Percentiles rank a stretch among this genome's conserved stretches.
Conservation (phyloP, 2,797 vertebrate species). For the Fundulus diaphanus region DNA sequence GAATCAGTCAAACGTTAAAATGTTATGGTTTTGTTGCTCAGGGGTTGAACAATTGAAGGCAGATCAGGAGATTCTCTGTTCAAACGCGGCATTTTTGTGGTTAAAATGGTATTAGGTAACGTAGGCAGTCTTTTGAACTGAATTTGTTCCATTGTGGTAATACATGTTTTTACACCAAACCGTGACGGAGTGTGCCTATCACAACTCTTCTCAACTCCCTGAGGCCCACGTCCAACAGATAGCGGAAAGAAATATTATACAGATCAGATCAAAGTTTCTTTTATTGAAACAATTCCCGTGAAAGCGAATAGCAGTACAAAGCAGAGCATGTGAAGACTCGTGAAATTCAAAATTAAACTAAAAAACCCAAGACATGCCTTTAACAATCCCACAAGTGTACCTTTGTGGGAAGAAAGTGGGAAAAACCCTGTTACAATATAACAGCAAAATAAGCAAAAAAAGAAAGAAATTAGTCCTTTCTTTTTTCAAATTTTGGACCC, state of each 20-base stretch:
- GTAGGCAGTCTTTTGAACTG: neutral
- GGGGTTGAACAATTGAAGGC: neutral
- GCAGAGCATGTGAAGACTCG: neutral
- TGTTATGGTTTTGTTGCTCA: neutral
- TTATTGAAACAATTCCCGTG: slow-evolving; percentile 1
- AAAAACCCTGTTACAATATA: neutral
- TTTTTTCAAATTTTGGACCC: neutral
- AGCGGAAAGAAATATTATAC: neutral
- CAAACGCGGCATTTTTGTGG: neutral
- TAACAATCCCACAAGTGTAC: neutral
- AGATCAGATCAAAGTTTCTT: neutral
- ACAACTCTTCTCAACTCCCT: neutral
- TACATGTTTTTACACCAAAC: slow-evolving; percentile 7
- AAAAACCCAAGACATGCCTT: neutral
- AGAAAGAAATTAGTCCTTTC: neutral
- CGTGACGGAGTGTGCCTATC: slow-evolving; percentile 5
- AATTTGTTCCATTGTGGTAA: neutral
- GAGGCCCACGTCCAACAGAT: neutral
- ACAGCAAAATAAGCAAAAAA: neutral
- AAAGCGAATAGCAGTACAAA: neutral
- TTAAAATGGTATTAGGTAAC: neutral
- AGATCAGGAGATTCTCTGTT: slow-evolving; percentile 2
- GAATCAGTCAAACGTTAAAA: neutral
- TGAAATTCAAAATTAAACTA: neutral
- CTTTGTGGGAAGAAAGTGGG: neutral